A percentile compares a stretch with the other conserved stretches of the same genome.
phyloP scores from a whole-genome alignment of 2,113 vertebrate genomes.

The Macaca fascicularis region T2T-MFA8v1.1 NC_088391.1:61719501-61720000 shows the following conservation, averaged over 20 bases:
- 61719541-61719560: not conserved
- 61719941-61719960: not conserved
- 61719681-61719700: not conserved
- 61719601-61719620: not conserved
- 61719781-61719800: not conserved
- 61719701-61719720: not conserved
- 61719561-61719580: not conserved
- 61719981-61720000: not conserved
- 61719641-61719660: not conserved
- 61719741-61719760: not conserved
- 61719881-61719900: not conserved
- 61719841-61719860: not conserved
- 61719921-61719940: not conserved
- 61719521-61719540: not conserved
- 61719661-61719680: not conserved
- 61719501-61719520: not conserved
- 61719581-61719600: not conserved
- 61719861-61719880: not conserved
- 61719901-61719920: not conserved
- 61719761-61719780: rapidly evolving
- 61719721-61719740: not conserved
- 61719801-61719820: not conserved
- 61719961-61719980: not conserved
- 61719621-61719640: not conserved
- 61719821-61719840: not conserved